phyloP scores from a whole-genome alignment of 2,888 invertebrate species.

The Thymelicus sylvestris region DNA sequence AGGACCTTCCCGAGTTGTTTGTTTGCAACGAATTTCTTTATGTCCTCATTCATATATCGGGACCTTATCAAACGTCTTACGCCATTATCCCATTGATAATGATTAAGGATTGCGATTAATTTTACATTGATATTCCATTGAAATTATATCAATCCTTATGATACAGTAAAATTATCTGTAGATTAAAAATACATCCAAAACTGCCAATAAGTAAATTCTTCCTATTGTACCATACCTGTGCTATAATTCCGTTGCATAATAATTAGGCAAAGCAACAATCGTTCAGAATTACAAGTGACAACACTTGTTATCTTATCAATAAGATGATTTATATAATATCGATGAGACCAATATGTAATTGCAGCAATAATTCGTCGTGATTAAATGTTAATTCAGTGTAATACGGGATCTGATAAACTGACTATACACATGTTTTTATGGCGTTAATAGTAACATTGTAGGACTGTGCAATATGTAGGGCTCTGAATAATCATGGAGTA shows the following conservation, averaged over 20 bases:
- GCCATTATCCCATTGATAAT: too few species aligned
- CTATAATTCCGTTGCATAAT: not conserved
- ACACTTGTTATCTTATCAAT: slow-evolving; percentile 9
- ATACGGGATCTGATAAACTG: slow-evolving; percentile 31
- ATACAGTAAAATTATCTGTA: too few species aligned
- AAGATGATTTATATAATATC: slow-evolving; percentile 25
- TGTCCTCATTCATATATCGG: too few species aligned
- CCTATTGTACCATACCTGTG: not conserved
- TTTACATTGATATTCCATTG: too few species aligned
- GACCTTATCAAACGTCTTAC: not conserved
- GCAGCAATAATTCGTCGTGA: slow-evolving; percentile 21
- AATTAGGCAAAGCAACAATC: not conserved
- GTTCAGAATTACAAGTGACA: slow-evolving; percentile 2
- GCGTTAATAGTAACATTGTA: slow-evolving; percentile 35
- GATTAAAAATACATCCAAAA: too few species aligned
- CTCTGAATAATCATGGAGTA: not conserved
- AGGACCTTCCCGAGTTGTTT: not conserved
- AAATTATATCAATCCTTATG: too few species aligned
- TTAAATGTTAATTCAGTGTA: slow-evolving; percentile 3
- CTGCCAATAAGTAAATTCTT: too few species aligned
- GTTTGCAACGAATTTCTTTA: not conserved
- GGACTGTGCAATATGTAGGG: not conserved
- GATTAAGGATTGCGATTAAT: too few species aligned
- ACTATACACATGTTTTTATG: slow-evolving; percentile 31
- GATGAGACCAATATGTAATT: slow-evolving; percentile 26